Evolutionary conservation across 2,888 invertebrate species (phyloP).

Genomic region (Agapostemon virescens): DNA sequence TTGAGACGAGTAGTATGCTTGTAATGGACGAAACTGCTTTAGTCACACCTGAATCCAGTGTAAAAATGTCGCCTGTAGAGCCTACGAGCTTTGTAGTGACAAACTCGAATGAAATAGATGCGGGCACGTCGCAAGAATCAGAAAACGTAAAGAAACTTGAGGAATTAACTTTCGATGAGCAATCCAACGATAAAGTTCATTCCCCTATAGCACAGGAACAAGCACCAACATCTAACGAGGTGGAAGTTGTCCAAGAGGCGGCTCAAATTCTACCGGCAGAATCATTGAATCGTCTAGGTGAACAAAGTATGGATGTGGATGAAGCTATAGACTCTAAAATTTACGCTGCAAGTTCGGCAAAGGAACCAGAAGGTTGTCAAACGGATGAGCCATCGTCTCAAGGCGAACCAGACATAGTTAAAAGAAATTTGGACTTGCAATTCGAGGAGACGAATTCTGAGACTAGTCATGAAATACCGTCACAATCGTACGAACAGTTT

Average conservation of each 20-base stretch:
- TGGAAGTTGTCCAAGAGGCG: constrained; percentile 22
- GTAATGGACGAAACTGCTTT: constrained; percentile 63
- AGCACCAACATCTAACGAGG: constrained; percentile 59
- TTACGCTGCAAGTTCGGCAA: constrained; percentile 42
- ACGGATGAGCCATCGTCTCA: constrained; percentile 68
- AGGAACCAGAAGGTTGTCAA: constrained; percentile 51
- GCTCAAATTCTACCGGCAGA: constrained; percentile 48
- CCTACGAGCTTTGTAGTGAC: constrained; percentile 62
- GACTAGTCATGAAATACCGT: constrained; percentile 74
- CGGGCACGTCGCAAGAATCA: constrained; percentile 48
- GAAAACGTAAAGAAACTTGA: constrained; percentile 46
- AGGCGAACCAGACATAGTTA: constrained; percentile 56
- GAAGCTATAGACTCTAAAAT: constrained; percentile 59
- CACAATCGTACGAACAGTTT: constrained; percentile 76
- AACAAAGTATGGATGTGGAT: constrained; percentile 65
- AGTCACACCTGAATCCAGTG: constrained; percentile 64
- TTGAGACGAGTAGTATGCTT: constrained; percentile 52
- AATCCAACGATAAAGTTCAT: constrained; percentile 20
- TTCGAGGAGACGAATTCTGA: constrained; percentile 67
- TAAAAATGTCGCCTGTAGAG: constrained; percentile 59
- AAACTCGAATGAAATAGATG: constrained; percentile 55
- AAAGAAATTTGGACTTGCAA: constrained; percentile 58
- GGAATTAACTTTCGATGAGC: constrained; percentile 40
- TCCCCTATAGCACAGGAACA: constrained; percentile 48
- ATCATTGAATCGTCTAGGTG: constrained; percentile 42